phyloP scores from a whole-genome alignment of 2,113 vertebrate species.

The Oncorhynchus tshawytscha region DNA sequence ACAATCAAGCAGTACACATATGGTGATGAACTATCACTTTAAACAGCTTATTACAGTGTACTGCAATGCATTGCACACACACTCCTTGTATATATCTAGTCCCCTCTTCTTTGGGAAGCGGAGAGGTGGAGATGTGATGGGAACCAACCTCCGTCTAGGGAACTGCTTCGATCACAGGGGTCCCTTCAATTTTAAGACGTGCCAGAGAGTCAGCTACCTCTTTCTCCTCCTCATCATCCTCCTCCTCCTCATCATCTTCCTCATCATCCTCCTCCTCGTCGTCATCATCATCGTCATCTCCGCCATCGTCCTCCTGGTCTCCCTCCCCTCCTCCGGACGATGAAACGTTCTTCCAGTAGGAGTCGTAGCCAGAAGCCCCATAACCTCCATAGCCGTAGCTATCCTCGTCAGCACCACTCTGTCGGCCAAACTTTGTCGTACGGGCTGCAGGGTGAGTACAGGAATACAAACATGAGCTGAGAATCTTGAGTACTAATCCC shows the following conservation, averaged over 20 bases:
- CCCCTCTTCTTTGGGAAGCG: background rate
- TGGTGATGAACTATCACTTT: background rate
- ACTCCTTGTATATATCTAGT: background rate
- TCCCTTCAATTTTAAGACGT: conserved; percentile 74
- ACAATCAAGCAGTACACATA: too few relatives aligned
- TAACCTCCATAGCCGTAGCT: conserved; percentile 76
- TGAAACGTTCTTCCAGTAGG: conserved; percentile 87
- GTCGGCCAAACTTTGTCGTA: conserved; percentile 91
- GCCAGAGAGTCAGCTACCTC: conserved; percentile 69
- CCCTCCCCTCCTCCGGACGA: conserved; percentile 66
- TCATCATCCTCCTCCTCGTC: conserved; percentile 86
- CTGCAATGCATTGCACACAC: background rate
- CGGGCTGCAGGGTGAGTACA: conserved; percentile 75
- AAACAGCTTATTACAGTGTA: background rate
- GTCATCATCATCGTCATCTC: conserved; percentile 77
- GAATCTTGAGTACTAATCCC: background rate
- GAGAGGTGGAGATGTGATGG: background rate
- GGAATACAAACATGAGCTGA: background rate
- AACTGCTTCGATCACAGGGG: background rate
- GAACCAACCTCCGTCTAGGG: background rate
- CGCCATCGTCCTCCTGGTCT: conserved; percentile 74
- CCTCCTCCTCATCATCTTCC: conserved; percentile 73
- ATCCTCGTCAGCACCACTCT: conserved; percentile 82
- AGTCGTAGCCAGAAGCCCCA: conserved; percentile 86
- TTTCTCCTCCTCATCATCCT: conserved; percentile 79